Evolutionary conservation across 2,888 invertebrate species (phyloP), one percentile per base, ranked within the genome.

Genomic region (Chirona hameri): DNA sequence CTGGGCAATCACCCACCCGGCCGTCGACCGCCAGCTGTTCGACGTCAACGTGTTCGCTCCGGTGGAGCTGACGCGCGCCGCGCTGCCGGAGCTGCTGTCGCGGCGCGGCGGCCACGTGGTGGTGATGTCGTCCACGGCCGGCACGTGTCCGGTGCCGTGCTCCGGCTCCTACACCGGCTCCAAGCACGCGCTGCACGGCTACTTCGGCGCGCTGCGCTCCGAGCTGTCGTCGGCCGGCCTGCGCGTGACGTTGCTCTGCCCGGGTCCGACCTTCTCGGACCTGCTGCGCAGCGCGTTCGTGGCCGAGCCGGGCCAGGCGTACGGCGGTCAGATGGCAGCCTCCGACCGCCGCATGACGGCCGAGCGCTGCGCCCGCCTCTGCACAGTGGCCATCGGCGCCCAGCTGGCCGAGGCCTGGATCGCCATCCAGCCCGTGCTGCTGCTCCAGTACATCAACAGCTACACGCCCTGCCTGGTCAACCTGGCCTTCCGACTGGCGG

Each of bases 101-200:
- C 48, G n/a, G 10, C 27, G 57, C 27, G 24, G 39, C 81, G 95
- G 95, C 0, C 94, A 95, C 84, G 87, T 95, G 80, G 94, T 92
- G 0, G 91, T 93, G 5, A 93, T 92, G 24, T 93, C 94, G 1
- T 95, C 94, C 87, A 85, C 92, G 12, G 93, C 93, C 14, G 95
- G 95, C 12, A 89, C 94, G 83, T 85, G 91, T 39, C 91, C 92
- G 3, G 84, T 82, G 0, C 85, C 86, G 9, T 82, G 82, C 80
- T 86, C 86, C 15, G 85, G 83, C n/a, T 84, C 85, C 24, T 86
- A 89, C 85, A 86, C 87, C 18, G 88, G 91, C 29, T 90, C 93
- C 0, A 95, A 95, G 88, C 92, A 93, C 88, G 94, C 94, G 0
- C 86, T 95, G 79, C 93, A 94, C 87, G 94, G 94, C 0, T 95